Conservation (phyloP, 1,140 invertebrate species). For the Ptiloglossa arizonensis region DNA sequence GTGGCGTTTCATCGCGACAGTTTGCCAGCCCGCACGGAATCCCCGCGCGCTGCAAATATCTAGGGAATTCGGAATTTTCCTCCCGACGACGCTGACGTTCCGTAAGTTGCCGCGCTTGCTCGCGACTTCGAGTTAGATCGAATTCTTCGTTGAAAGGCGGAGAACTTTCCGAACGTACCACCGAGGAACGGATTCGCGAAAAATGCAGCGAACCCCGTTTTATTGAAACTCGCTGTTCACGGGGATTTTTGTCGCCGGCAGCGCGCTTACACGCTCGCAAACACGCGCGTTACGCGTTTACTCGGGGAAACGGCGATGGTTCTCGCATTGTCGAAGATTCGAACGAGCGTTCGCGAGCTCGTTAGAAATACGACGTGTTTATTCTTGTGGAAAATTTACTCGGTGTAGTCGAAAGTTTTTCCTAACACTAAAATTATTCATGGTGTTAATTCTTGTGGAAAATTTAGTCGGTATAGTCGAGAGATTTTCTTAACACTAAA, state of each 20-base stretch:
- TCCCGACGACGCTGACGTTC: conserved; percentile 22
- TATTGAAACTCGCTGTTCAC: conserved; percentile 15
- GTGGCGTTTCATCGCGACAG: conserved; percentile 12
- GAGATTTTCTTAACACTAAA: too few species aligned
- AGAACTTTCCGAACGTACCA: conserved; percentile 11
- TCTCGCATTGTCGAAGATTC: too few species aligned
- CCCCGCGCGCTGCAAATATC: conserved; percentile 25
- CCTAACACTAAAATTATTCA: too few species aligned
- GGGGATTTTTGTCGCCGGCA: neutral
- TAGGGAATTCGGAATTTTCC: conserved; percentile 45
- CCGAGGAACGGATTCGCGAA: neutral
- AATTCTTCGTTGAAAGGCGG: conserved; percentile 32
- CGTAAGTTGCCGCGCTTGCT: conserved; percentile 23
- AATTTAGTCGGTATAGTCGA: too few species aligned
- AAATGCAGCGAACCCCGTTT: conserved; percentile 14
- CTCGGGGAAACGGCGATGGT: neutral
- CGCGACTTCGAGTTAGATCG: conserved; percentile 29
- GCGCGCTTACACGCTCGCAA: neutral
- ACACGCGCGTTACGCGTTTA: neutral
- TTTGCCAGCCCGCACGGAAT: neutral
- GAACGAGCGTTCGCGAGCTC: too few species aligned
- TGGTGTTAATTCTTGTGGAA: too few species aligned
- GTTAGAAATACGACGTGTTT: too few species aligned
- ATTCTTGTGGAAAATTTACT: too few species aligned
- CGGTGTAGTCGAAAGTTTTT: too few species aligned